Evolutionary conservation across 2,113 vertebrate genomes (phyloP).

Genomic region (Lycocorax pyrrhopterus): DNA sequence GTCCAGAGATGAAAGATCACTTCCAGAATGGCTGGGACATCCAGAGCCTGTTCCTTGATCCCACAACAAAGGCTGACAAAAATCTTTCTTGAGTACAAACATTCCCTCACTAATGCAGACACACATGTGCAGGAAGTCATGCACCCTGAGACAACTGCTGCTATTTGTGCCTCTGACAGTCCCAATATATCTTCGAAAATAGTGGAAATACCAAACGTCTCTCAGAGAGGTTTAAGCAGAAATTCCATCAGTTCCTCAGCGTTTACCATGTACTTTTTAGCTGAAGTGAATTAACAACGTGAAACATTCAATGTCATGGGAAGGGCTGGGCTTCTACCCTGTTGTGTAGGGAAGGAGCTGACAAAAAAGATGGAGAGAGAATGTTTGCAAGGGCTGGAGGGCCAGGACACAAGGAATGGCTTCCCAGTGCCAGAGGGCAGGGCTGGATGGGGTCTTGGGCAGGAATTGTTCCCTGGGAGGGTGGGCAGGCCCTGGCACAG

Average conservation of each 20-base stretch:
- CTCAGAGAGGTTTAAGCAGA: background rate
- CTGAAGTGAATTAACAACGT: background rate
- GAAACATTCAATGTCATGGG: background rate
- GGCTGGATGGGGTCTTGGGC: fast-evolving
- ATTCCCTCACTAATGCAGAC: background rate
- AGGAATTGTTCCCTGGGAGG: background rate
- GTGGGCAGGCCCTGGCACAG: background rate
- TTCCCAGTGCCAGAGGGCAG: background rate
- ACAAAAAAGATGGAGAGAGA: background rate
- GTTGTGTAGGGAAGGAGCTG: background rate
- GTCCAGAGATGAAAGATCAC: background rate
- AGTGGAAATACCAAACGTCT: background rate
- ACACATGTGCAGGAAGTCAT: background rate
- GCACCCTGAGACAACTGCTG: background rate
- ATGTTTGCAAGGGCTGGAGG: fast-evolving
- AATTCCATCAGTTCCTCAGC: background rate
- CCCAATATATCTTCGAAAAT: background rate
- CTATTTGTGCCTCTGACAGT: background rate
- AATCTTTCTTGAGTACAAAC: background rate
- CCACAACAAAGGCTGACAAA: background rate
- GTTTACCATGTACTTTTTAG: background rate
- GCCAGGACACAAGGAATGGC: background rate
- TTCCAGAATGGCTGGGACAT: background rate
- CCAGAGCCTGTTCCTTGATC: background rate
- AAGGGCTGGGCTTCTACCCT: background rate